Evolutionary conservation across 2,888 invertebrate genomes (phyloP).

Genomic region (Metellina segmentata): DNA sequence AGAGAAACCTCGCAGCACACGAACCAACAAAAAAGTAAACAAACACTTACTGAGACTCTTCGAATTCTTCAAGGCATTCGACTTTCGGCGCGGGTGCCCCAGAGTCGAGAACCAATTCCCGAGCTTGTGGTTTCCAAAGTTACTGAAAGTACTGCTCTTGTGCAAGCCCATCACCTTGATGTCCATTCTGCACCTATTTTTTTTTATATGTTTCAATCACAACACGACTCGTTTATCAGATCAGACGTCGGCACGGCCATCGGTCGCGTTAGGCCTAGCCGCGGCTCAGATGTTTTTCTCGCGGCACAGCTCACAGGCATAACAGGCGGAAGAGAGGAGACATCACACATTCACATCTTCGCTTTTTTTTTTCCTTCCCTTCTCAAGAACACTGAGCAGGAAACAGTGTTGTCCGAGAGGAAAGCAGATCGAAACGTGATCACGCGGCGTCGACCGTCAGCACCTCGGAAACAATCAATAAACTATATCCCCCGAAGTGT

Average conservation of each 20-base stretch:
- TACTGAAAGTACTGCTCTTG: conserved; percentile 82
- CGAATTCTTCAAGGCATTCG: conserved; percentile 79
- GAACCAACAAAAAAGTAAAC: conserved; percentile 15
- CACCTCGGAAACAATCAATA: no score
- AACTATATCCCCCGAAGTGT: no score
- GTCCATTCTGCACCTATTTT: conserved; percentile 79
- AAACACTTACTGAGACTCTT: conserved; percentile 78
- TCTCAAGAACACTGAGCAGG: conserved; percentile 20
- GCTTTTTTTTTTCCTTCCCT: conserved; percentile 1
- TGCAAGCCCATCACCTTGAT: conserved; percentile 80
- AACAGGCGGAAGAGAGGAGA: background rate
- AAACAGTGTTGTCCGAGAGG: background rate
- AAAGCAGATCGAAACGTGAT: background rate
- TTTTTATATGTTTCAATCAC: conserved; percentile 9
- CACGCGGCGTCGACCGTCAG: no score
- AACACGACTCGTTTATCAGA: background rate
- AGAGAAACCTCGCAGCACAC: no score
- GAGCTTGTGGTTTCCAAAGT: conserved; percentile 81
- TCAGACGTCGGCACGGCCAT: background rate
- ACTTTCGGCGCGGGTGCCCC: conserved; percentile 80
- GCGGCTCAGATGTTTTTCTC: background rate
- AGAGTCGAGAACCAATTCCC: conserved; percentile 82
- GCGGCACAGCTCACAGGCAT: background rate
- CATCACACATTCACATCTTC: background rate
- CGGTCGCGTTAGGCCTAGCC: background rate